Conservation (phyloP, 1,140 invertebrate species). For the Bradynema listronoti region DNA sequence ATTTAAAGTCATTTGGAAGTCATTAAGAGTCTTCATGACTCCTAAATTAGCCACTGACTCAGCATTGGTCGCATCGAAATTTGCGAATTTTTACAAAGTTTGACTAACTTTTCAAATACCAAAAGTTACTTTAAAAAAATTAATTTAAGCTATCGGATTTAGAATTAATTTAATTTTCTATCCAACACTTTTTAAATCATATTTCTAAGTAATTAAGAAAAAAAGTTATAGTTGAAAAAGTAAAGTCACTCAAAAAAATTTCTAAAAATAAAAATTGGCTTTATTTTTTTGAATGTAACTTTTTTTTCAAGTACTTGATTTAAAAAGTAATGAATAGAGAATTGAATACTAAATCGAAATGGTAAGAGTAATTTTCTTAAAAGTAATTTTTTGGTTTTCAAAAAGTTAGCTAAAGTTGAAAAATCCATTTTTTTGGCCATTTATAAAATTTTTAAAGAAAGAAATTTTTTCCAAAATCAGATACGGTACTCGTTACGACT, state of each 20-base stretch:
- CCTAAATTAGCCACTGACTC: not conserved
- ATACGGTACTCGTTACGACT: constrained; percentile 43
- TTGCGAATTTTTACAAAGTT: no score
- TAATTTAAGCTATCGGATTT: no score
- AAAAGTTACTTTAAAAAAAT: no score
- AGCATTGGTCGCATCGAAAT: not conserved
- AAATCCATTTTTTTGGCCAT: not conserved
- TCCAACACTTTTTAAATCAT: no score
- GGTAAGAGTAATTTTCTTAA: not conserved
- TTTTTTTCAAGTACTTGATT: not conserved
- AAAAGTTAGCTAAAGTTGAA: not conserved
- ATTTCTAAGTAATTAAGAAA: no score
- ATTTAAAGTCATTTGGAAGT: not conserved
- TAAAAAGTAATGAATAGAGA: not conserved
- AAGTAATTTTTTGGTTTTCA: not conserved
- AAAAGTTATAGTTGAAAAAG: no score
- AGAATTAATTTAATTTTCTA: no score
- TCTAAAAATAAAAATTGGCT: no score
- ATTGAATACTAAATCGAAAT: not conserved
- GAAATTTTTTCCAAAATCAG: constrained; percentile 21
- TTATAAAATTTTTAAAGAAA: constrained; percentile 7
- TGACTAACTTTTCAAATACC: no score
- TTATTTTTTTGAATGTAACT: no score
- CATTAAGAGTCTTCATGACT: not conserved
- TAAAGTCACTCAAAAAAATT: no score